Percentiles rank a stretch among this genome's conserved stretches.
Conservation (phyloP, 2,113 vertebrate genomes). For the Melanotaenia duboulayi region DNA sequence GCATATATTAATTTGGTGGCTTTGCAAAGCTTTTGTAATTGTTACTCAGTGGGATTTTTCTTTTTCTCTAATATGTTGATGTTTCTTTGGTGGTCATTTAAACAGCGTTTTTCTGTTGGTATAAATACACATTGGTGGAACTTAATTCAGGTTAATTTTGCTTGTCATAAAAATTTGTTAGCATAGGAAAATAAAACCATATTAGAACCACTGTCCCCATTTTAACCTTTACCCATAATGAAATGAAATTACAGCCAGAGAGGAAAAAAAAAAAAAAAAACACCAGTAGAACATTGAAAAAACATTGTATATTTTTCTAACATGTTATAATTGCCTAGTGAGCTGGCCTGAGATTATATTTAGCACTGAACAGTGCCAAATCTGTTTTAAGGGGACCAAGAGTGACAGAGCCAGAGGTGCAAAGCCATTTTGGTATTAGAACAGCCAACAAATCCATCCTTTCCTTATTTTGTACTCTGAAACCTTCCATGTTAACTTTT, state of each 20-base stretch:
- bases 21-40: slow-evolving; percentile 28
- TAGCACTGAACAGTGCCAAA: slow-evolving; percentile 64
- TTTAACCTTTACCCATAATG: slow-evolving; percentile 67
- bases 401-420: slow-evolving; percentile 55
- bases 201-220: slow-evolving; percentile 65
- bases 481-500: slow-evolving; percentile 28
- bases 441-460: slow-evolving; percentile 10
- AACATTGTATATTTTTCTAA: slow-evolving; percentile 69
- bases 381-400: slow-evolving; percentile 59
- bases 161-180: slow-evolving; percentile 68
- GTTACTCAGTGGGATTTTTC: slow-evolving; percentile 2
- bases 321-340: slow-evolving; percentile 71
- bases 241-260: slow-evolving; percentile 66
- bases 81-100: slow-evolving; percentile 31
- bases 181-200: slow-evolving; percentile 56
- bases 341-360: slow-evolving; percentile 65
- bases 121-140: slow-evolving; percentile 57
- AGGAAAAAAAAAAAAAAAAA: slow-evolving; percentile 37
- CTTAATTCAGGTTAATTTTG: slow-evolving; percentile 61
- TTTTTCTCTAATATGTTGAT: slow-evolving; percentile 25
- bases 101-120: slow-evolving; percentile 41
- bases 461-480: slow-evolving; percentile 6
- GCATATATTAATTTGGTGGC: slow-evolving; percentile 19
- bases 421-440: slow-evolving; percentile 18
- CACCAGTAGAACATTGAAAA: slow-evolving; percentile 55